Percentiles rank a stretch among this genome's conserved stretches.
Evolutionary conservation across 2,797 vertebrate genomes (phyloP).

Genomic region (Pseudopleuronectes americanus): DNA sequence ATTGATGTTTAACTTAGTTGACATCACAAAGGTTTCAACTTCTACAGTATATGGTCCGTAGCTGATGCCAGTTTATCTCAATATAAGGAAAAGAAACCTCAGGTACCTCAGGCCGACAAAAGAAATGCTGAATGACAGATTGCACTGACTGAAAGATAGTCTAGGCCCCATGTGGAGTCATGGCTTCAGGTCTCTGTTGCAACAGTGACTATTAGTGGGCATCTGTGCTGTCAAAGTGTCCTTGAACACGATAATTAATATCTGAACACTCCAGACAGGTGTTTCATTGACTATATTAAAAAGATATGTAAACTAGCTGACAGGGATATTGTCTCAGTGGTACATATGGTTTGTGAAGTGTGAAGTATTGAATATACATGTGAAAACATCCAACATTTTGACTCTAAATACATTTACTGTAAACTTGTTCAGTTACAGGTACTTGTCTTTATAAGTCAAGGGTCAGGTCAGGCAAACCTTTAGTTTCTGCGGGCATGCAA

Average conservation of each 20-base stretch:
- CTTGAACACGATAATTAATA: conserved; percentile 3
- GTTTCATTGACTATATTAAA: background rate
- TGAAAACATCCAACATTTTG: too few relatives aligned
- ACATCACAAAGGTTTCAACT: too few relatives aligned
- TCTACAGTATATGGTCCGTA: too few relatives aligned
- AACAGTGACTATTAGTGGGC: background rate
- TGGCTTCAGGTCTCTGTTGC: background rate
- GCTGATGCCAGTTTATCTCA: too few relatives aligned
- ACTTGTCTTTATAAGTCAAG: conserved; percentile 11
- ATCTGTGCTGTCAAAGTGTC: background rate
- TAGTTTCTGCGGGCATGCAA: background rate
- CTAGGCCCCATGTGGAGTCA: background rate
- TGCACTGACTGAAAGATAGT: background rate
- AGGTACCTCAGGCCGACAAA: too few relatives aligned
- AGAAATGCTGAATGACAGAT: background rate
- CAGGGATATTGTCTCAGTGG: too few relatives aligned
- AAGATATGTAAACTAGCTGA: too few relatives aligned
- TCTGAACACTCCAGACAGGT: conserved; percentile 3
- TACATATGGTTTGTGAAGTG: too few relatives aligned
- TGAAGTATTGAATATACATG: too few relatives aligned
- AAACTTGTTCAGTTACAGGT: background rate
- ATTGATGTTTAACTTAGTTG: too few relatives aligned
- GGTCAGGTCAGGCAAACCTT: conserved; percentile 3
- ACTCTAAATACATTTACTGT: too few relatives aligned
- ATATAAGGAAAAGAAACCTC: too few relatives aligned